Base-by-base conservation (phyloP, 2,797 vertebrate species). In the Gallirallus australis region DNA sequence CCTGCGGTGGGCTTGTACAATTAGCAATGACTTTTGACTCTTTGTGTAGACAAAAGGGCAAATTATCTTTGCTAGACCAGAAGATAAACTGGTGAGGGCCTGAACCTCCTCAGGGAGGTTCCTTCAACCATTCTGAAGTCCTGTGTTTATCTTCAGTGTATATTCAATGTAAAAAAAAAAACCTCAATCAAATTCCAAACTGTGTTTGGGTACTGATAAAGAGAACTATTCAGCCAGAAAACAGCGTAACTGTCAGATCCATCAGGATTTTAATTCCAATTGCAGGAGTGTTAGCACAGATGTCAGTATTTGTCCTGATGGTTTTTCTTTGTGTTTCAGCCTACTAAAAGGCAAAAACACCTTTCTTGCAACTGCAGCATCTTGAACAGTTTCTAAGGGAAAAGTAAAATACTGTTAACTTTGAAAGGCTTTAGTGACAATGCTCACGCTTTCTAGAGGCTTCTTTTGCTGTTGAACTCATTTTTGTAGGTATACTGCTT, bases 161-260 rank as follows among this genome's bases (percentile, higher is more conserved):
- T 31, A 53, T 53, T 19, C 18, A 27, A 39, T 30, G 18, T 6
- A 11, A 33, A 54, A 24, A 7, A 7, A n/a, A 53, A 25, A 3
- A 12, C 45, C 47, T 45, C 50, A 80, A 6, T n/a, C 66, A 23
- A 5, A 4, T 23, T 3, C 15, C 14, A 71, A 16, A 20, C 11
- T 2, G 2, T 75, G 0, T 75, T 24, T 42, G 30, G 45, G 42
- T 31, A 15, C 15, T 66, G 25, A 25, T 17, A 56, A 81, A 57
- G 2, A n/a, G 25, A 75, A 65, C 52, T 3, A 0, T 57, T 79
- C 52, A 48, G 33, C 11, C 59, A 50, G 72, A 76, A 81, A 84
- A 50, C 21, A 57, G n/a, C 33, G 16, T 6, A 31, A 30, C 47
- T 80, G 7, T 72, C 66, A 45, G 5, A 42, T 71, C 0, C 0